Conservation (phyloP, 2,113 vertebrate species). For the Phoxinus phoxinus region DNA sequence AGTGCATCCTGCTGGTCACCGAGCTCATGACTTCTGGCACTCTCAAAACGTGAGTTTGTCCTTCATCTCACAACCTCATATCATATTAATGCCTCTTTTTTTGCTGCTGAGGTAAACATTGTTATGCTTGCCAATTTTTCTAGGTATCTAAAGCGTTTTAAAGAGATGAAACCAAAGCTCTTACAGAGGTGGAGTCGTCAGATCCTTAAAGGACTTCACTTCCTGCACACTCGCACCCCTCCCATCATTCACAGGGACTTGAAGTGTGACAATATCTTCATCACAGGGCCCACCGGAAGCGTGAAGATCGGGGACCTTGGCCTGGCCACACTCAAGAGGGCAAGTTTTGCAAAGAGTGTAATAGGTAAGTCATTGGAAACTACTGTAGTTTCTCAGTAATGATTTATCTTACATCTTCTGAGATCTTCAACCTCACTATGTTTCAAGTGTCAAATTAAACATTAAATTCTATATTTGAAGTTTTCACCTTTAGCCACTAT, state of each 20-base stretch:
- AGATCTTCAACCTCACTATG: background rate
- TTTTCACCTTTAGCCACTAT: background rate
- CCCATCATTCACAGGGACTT: slow-evolving; percentile 97
- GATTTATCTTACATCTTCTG: background rate
- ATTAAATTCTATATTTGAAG: background rate
- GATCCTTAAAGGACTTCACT: slow-evolving; percentile 95
- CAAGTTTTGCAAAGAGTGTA: slow-evolving; percentile 98
- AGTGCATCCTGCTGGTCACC: slow-evolving; percentile 94
- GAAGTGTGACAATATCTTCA: slow-evolving; percentile 99
- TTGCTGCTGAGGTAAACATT: background rate
- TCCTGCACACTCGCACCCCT: slow-evolving; percentile 92
- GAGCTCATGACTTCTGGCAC: slow-evolving; percentile 99
- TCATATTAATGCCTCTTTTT: too few relatives aligned
- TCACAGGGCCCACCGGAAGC: slow-evolving; percentile 93
- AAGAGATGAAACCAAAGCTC: slow-evolving; percentile 96
- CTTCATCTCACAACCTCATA: background rate
- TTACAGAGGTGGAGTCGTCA: slow-evolving; percentile 97
- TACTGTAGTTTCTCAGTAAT: background rate
- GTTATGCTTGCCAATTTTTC: slow-evolving; percentile 14
- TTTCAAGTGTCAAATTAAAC: background rate
- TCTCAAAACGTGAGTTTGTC: slow-evolving; percentile 90
- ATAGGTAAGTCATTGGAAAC: slow-evolving; percentile 78
- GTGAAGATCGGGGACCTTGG: slow-evolving; percentile 98
- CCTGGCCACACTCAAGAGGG: slow-evolving; percentile 93
- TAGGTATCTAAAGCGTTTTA: slow-evolving; percentile 95